Conservation (phyloP, 2,888 invertebrate species). For the Coleophora deauratella region DNA sequence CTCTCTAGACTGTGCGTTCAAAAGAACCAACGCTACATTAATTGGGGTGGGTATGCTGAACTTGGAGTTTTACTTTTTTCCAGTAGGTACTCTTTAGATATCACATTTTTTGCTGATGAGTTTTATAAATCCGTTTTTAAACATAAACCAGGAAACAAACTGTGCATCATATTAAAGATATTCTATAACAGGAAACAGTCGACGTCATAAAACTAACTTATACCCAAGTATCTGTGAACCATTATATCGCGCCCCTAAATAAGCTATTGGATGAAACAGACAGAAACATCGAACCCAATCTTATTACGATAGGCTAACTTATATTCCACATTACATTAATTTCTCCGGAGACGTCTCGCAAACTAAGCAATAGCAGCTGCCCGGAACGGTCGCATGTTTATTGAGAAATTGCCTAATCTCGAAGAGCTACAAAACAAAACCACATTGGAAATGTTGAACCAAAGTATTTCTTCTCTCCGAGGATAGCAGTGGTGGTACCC, state of each 20-base stretch:
- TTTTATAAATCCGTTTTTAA: too few relatives aligned
- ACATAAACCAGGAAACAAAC: too few relatives aligned
- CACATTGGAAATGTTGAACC: conserved; percentile 70
- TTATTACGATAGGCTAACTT: conserved; percentile 54
- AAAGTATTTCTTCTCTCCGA: conserved; percentile 70
- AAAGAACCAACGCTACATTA: conserved; percentile 61
- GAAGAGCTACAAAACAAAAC: conserved; percentile 72
- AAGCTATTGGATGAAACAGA: conserved; percentile 46
- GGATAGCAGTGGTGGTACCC: conserved; percentile 65
- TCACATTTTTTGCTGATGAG: too few relatives aligned
- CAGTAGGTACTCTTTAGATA: too few relatives aligned
- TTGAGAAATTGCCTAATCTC: conserved; percentile 70
- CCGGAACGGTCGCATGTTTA: conserved; percentile 61
- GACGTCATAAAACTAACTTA: conserved; percentile 6
- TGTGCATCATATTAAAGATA: too few relatives aligned
- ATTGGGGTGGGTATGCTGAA: conserved; percentile 31
- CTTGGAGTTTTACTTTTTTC: too few relatives aligned
- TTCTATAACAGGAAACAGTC: not conserved
- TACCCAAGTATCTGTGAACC: conserved; percentile 21
- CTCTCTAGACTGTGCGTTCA: conserved; percentile 46
- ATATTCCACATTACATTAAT: conserved; percentile 66
- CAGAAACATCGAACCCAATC: conserved; percentile 56
- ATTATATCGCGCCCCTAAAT: conserved; percentile 36
- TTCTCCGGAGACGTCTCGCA: conserved; percentile 66
- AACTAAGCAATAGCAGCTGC: conserved; percentile 64